Base-by-base conservation (phyloP, 2,113 vertebrate species). In the Chrysochloris asiatica region DNA sequence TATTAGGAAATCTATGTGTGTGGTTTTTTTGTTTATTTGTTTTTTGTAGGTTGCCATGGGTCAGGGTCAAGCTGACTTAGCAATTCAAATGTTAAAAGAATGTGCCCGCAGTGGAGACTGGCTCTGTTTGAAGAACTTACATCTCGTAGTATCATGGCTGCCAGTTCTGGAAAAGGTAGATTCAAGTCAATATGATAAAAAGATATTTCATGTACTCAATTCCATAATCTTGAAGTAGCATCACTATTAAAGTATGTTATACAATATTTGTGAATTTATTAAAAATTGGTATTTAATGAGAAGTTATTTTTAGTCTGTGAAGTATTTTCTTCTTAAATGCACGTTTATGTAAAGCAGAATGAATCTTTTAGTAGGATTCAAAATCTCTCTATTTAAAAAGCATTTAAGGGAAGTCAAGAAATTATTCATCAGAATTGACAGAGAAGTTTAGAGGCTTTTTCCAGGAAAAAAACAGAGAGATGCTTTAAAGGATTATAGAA, bases 51-150 rank as follows among this genome's bases (percentile, higher is more conserved):
- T 99, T 97, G 99, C 99, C 30, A 99, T 99, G 99, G 99, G 99
- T 86, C 99, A 99, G 96, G 99, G 99, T 90, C 99, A 99, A 97
- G 99, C 99, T 92, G 99, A 99, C 77, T 95, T 99, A 96, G 99
- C 99, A 80, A 98, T 99, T 96, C 99, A 99, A 3, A 98, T 98
- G 79, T 97, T 99, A 85, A 98, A 98, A 95, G 99, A 99, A 95
- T 99, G 98, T 95, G 98, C 99, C 41, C 95, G 73, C 30, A 98
- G 96, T 45, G 99, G 99, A 96, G 98, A 99, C 84, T 99, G 99
- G 99, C 98, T 99, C 54, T 99, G 99, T 95, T 98, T 99, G 90
- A 99, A 99, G 97, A 99, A 99, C 94, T 97, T 99, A 90, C 99
- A 99, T 97, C 99, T 99, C 1, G 99, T 99, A 94, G 99, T 98